Evolutionary conservation across 1,140 invertebrate genomes (phyloP).

Genomic region (Caerostris extrusa): DNA sequence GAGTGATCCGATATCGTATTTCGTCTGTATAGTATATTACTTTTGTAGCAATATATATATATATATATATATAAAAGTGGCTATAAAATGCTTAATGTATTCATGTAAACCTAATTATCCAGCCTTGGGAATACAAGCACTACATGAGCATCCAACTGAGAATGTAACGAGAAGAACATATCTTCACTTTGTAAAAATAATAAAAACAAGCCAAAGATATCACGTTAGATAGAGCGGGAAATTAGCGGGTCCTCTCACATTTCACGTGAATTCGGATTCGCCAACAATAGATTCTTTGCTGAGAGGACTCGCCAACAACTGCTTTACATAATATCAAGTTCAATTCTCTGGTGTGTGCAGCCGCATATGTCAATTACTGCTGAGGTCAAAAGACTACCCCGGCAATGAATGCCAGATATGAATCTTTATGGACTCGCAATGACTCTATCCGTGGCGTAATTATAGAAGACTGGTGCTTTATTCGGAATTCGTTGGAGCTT

Average conservation of each 20-base stretch:
- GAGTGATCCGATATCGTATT: too few relatives aligned
- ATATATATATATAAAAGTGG: too few relatives aligned
- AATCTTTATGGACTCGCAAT: neutral
- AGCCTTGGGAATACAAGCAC: too few relatives aligned
- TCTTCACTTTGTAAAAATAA: too few relatives aligned
- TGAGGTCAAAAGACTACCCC: conserved; percentile 2
- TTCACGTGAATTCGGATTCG: neutral
- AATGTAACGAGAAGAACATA: too few relatives aligned
- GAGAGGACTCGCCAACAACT: neutral
- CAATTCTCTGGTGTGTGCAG: neutral
- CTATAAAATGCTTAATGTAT: too few relatives aligned
- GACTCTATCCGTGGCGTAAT: conserved; percentile 17
- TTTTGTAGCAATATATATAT: too few relatives aligned
- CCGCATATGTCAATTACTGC: neutral
- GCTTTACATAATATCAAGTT: conserved; percentile 39
- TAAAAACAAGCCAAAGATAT: neutral
- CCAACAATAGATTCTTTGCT: conserved; percentile 33
- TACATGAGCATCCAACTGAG: too few relatives aligned
- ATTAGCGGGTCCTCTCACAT: conserved; percentile 9
- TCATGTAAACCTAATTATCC: too few relatives aligned
- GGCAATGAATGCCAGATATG: neutral
- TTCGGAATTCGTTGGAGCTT: neutral
- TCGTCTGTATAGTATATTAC: too few relatives aligned
- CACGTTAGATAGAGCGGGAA: neutral
- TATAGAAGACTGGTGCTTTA: neutral